Conservation (phyloP, 2,888 invertebrate genomes). For the Augiades crinisus region DNA sequence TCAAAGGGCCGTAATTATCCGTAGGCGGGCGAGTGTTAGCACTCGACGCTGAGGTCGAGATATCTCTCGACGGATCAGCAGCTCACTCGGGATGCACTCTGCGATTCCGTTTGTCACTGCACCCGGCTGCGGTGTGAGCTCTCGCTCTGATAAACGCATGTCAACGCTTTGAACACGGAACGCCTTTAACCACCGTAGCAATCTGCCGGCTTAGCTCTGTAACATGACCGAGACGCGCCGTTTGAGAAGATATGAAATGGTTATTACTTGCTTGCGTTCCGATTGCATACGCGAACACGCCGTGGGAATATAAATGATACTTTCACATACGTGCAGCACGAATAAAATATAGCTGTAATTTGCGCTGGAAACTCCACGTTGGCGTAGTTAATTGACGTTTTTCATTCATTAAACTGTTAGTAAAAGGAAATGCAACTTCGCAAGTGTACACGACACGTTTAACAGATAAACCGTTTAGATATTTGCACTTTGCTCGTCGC, state of each 20-base stretch:
- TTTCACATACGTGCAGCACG: conserved; percentile 11
- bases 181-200: conserved; percentile 57
- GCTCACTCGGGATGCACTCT: conserved; percentile 76
- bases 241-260: conserved; percentile 23
- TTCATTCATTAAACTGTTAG: conserved; percentile 16
- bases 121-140: conserved; percentile 65
- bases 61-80: conserved; percentile 77
- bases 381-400: conserved; percentile 16
- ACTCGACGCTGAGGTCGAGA: conserved; percentile 73
- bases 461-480: conserved; percentile 55
- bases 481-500: conserved; percentile 52
- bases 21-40: conserved; percentile 71
- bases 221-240: conserved; percentile 30
- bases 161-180: conserved; percentile 69
- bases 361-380: conserved; percentile 13
- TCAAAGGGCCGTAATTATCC: conserved; percentile 77
- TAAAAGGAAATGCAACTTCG: conserved; percentile 14
- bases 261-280: conserved; percentile 24
- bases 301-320: conserved; percentile 27
- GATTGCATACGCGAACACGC: conserved; percentile 21
- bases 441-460: conserved; percentile 38
- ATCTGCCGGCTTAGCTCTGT: conserved; percentile 44
- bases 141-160: conserved; percentile 75
- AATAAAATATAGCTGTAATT: conserved; percentile 16
- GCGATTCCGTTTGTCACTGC: conserved; percentile 78